Conservation (phyloP, 2,113 vertebrate species). For the Probosciger aterrimus region DNA sequence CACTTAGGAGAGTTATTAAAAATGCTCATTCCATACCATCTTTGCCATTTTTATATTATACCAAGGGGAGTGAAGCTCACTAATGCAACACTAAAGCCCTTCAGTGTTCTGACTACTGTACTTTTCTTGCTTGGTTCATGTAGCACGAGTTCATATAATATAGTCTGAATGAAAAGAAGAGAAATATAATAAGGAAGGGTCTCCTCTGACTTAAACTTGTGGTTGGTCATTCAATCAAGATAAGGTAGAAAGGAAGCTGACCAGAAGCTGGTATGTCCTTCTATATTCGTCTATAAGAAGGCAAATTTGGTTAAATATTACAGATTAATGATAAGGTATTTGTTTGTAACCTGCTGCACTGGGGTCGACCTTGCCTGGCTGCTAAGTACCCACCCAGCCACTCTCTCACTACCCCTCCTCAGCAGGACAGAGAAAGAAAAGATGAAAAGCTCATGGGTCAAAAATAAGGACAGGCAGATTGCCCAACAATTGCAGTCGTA, state of each 20-base stretch:
- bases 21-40: constrained; percentile 54
- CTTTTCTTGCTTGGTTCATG: constrained; percentile 18
- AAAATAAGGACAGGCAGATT: background rate
- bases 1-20: constrained; percentile 73
- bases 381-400: accelerated
- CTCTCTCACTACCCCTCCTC: background rate
- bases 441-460: accelerated
- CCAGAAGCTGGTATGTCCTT: background rate
- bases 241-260: background rate
- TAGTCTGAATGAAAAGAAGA: constrained; percentile 1
- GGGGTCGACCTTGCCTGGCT: background rate
- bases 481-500: background rate
- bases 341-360: background rate
- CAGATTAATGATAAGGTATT: background rate
- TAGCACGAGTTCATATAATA: background rate
- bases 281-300: background rate
- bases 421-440: background rate
- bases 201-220: background rate
- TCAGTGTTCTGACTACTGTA: constrained; percentile 50
- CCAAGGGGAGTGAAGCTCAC: constrained; percentile 50
- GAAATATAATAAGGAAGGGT: background rate
- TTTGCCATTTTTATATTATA: constrained; percentile 65
- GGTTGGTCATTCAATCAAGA: background rate
- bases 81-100: constrained; percentile 56
- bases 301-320: background rate